Evolutionary conservation across 1,140 invertebrate genomes (phyloP), one percentile per base, ranked within the genome.

Genomic region (Ceratina japonica): DNA sequence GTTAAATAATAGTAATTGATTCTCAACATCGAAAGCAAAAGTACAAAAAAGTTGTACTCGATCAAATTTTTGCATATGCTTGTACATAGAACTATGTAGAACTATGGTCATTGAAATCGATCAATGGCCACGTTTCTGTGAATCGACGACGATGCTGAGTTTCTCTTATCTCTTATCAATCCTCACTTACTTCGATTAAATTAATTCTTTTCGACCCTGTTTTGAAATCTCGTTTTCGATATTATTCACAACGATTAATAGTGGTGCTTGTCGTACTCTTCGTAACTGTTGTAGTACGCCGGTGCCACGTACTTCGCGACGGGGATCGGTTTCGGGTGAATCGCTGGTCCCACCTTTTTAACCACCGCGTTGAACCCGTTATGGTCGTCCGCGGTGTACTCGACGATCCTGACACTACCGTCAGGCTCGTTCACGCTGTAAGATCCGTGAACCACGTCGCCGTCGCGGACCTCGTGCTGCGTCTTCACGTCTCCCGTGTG

Each of bases 361-460:
- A 93, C 93, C 10, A 93, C 92, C 4, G 93, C 93, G 78, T 93
- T 93, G 79, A 94, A 94, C 7, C 93, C 93, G 70, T 93, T 93
- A 80, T 93, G 92, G 79, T 93, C 91, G 70, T 94, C 93, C 0
- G 93, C 93, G 0, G 93, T 93, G 86, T 94, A 94, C 49, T 92
- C 92, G 59, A 93, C 93, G 82, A 93, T 93, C 16, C 93, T 88
- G 5, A 92, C 91, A 49, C 92, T 93, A 12, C 93, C 93, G 75
- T 94, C 93, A 0, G 93, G 92, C 69, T 93, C 93, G 79, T 93
- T 92, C 13, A 93, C 90, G 65, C 91, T 93, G 87, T 94, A 94
- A 5, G 92, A 93, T 0, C 94, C 94, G 56, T 93, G 92, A 12
- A 93, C 93, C 0, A 93, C 91, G 75, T 94, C 93, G 8, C 93